Conservation (phyloP, 2,797 vertebrate genomes). For the Sparidentex hasta region DNA sequence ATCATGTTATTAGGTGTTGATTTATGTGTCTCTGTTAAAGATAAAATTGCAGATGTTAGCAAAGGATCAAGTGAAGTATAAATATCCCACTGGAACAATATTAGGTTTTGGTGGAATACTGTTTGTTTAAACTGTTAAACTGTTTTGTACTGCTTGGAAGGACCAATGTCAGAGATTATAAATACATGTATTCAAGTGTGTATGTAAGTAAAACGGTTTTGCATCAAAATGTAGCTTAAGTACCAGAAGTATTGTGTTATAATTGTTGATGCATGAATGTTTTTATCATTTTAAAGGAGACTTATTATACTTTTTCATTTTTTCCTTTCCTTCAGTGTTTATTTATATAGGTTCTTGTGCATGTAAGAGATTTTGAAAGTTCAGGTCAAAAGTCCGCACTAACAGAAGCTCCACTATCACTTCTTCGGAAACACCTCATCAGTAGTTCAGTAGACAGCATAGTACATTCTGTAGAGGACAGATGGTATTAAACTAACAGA, state of each 20-base stretch:
- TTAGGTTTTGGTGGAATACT: not conserved
- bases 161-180: not conserved
- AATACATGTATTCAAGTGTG: not conserved
- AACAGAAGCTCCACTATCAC: too few relatives aligned
- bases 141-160: not conserved
- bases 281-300: not conserved
- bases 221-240: not conserved
- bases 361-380: too few relatives aligned
- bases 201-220: not conserved
- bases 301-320: too few relatives aligned
- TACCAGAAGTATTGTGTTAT: not conserved
- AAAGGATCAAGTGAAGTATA: conserved; percentile 2
- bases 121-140: not conserved
- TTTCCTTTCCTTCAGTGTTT: too few relatives aligned
- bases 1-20: not conserved
- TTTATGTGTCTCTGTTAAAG: conserved; percentile 26
- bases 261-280: not conserved
- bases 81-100: not conserved
- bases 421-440: too few relatives aligned
- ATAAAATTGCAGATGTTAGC: not conserved
- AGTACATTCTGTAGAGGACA: not conserved
- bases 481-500: not conserved
- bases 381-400: too few relatives aligned
- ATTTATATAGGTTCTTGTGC: not conserved
- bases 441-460: too few relatives aligned